Evolutionary conservation across 2,113 vertebrate genomes (phyloP).

Genomic region (Dissostichus mawsoni): DNA sequence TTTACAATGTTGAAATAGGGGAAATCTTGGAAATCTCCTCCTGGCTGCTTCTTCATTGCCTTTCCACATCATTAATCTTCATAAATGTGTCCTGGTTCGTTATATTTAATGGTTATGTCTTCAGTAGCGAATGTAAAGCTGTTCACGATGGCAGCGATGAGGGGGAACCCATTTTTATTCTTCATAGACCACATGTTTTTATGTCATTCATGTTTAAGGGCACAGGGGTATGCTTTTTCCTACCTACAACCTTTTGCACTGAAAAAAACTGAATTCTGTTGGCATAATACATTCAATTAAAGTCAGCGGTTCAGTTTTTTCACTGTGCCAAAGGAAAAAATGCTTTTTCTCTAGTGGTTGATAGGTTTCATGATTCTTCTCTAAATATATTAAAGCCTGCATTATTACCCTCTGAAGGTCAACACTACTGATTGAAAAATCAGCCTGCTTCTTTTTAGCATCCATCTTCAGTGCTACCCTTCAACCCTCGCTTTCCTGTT

Average conservation of each 20-base stretch:
- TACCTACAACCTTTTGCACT: neutral
- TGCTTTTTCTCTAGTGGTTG: too few relatives aligned
- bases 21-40: neutral
- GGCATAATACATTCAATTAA: too few relatives aligned
- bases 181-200: too few relatives aligned
- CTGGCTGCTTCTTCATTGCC: neutral
- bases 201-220: neutral
- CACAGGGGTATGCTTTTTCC: neutral
- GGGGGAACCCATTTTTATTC: too few relatives aligned
- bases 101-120: too few relatives aligned
- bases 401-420: neutral
- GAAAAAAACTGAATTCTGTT: too few relatives aligned
- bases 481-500: neutral
- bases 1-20: neutral
- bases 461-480: neutral
- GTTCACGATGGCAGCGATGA: too few relatives aligned
- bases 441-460: neutral
- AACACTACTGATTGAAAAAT: neutral
- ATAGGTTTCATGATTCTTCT: too few relatives aligned
- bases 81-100: neutral
- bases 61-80: neutral
- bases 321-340: neutral
- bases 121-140: too few relatives aligned
- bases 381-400: too few relatives aligned
- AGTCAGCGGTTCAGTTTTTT: too few relatives aligned